phyloP scores from a whole-genome alignment of 1,140 invertebrate species.

The Drosophila nasuta region DNA sequence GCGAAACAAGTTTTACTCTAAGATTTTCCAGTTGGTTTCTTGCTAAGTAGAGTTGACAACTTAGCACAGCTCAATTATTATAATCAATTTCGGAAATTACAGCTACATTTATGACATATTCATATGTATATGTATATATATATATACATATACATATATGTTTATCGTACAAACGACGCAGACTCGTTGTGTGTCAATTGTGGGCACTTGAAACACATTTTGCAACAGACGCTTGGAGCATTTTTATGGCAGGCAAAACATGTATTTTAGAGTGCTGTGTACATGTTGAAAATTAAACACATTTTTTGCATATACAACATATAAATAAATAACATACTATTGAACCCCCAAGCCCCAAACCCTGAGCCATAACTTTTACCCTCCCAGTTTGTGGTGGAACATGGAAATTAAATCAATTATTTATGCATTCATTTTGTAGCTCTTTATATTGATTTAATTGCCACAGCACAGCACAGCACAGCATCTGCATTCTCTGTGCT shows the following conservation, averaged over 20 bases:
- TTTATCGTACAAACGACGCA: not conserved
- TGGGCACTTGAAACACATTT: conserved; percentile 40
- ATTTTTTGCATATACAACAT: conserved; percentile 11
- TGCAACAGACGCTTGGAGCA: conserved; percentile 18
- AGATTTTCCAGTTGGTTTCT: not conserved
- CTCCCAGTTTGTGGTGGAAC: conserved; percentile 43
- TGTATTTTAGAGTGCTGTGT: conserved; percentile 29
- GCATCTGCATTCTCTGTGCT: conserved; percentile 21
- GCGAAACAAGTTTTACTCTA: not conserved
- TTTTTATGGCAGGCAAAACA: conserved; percentile 30
- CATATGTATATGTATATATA: not conserved
- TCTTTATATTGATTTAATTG: conserved; percentile 73
- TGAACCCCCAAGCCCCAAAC: not conserved
- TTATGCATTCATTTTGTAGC: conserved; percentile 73
- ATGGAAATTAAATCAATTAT: conserved; percentile 76
- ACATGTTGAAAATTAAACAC: conserved; percentile 29
- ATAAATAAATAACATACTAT: conserved; percentile 40
- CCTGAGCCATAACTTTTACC: not conserved
- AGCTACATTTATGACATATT: not conserved
- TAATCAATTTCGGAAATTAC: conserved; percentile 2
- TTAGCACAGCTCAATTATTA: not conserved
- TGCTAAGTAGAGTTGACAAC: not conserved
- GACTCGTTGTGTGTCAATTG: conserved; percentile 27
- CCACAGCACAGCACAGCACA: conserved; percentile 10
- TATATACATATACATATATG: not conserved